Conservation (phyloP, 2,888 invertebrate genomes). For the Serrognathus titanus region DNA sequence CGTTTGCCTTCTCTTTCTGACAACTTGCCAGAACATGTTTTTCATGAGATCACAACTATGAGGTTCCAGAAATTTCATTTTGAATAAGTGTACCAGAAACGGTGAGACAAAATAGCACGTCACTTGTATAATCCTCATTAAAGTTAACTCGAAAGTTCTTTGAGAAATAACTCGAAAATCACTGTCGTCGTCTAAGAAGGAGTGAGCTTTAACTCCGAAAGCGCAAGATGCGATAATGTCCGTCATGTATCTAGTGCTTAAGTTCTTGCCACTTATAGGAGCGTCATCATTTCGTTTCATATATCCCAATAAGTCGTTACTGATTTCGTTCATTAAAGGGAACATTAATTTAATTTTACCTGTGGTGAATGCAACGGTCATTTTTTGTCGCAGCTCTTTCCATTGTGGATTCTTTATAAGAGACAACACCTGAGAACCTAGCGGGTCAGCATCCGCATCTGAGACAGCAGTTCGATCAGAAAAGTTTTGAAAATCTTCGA, state of each 20-base stretch:
- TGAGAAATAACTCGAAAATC: constrained; percentile 39
- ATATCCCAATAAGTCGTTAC: not conserved
- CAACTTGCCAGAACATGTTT: constrained; percentile 12
- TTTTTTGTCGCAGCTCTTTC: not conserved
- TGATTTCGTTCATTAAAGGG: constrained; percentile 35
- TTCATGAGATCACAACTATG: constrained; percentile 10
- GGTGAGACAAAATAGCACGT: constrained; percentile 24
- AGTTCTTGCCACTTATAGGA: constrained; percentile 27
- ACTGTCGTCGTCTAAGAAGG: constrained; percentile 37
- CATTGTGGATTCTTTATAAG: not conserved
- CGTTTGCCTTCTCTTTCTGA: constrained; percentile 32
- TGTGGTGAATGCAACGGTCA: not conserved
- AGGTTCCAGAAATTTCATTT: constrained; percentile 15
- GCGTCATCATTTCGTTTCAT: not conserved
- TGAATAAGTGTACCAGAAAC: constrained; percentile 22
- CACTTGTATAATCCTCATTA: constrained; percentile 23
- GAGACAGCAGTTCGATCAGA: no score
- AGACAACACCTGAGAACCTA: not conserved
- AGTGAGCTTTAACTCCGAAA: constrained; percentile 45
- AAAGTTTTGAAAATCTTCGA: no score
- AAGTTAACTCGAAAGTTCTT: constrained; percentile 33
- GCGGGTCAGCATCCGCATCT: no score
- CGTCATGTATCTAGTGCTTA: constrained; percentile 41
- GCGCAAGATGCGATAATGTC: constrained; percentile 47
- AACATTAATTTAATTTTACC: not conserved